Evolutionary conservation across 2,888 invertebrate genomes (phyloP).

Genomic region (Kuschelorhynchus macadamiae): DNA sequence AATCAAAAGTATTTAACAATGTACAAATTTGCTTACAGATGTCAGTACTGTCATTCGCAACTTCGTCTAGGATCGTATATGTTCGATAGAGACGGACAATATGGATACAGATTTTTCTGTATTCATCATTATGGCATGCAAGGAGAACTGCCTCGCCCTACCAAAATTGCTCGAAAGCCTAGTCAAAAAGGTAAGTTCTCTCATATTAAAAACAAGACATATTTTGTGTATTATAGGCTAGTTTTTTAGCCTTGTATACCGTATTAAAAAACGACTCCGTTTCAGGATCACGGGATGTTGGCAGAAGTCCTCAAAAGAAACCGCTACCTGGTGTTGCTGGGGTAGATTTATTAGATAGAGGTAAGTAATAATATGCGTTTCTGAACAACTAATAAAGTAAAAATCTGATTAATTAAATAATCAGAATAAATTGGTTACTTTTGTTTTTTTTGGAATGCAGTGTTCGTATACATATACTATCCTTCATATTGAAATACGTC

Average conservation of each 20-base stretch:
- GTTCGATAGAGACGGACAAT: conserved; percentile 79
- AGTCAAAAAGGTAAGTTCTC: conserved; percentile 52
- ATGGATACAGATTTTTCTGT: conserved; percentile 82
- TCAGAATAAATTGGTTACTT: too few species aligned
- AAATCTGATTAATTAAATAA: too few species aligned
- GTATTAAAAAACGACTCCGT: background rate
- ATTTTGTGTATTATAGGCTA: too few species aligned
- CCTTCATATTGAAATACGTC: too few species aligned
- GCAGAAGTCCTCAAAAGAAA: conserved; percentile 71
- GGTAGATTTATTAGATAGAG: conserved; percentile 68
- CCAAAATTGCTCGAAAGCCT: conserved; percentile 60
- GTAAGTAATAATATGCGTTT: conserved; percentile 46
- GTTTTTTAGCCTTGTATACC: too few species aligned
- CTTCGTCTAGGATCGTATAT: conserved; percentile 85
- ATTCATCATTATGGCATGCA: conserved; percentile 80
- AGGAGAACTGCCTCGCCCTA: conserved; percentile 62
- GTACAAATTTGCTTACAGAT: conserved; percentile 69
- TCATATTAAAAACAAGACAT: too few species aligned
- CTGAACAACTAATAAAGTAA: too few species aligned
- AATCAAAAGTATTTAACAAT: too few species aligned
- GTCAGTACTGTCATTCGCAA: conserved; percentile 91
- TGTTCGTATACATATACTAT: too few species aligned
- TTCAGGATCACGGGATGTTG: conserved; percentile 46
- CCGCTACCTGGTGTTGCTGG: conserved; percentile 69
- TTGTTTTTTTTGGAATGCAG: too few species aligned